A percentile compares a stretch with the other conserved stretches of the same genome.
Evolutionary conservation across 64 coral and sea anemone genomes (phyloP).

Genomic region (Stichodactyla helianthus): DNA sequence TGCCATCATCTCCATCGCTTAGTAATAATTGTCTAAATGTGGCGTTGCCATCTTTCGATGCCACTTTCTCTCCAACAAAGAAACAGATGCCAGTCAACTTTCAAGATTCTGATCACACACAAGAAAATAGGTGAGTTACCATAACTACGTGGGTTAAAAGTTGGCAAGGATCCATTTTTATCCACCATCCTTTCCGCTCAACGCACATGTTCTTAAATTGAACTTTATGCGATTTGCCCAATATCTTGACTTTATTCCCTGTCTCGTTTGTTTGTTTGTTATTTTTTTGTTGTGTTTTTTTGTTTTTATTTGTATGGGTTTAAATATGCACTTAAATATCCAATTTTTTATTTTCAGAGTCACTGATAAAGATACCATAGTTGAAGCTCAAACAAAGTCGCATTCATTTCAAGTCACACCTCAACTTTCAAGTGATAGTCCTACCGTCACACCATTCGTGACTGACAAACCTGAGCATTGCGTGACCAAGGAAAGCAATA

Average conservation of each 20-base stretch:
- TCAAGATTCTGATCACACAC: not conserved
- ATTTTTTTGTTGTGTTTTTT: not conserved
- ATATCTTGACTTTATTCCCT: too few species aligned
- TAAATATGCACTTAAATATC: not conserved
- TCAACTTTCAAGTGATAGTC: not conserved
- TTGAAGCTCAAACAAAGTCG: not conserved
- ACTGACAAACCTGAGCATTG: not conserved
- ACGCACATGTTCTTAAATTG: too few species aligned
- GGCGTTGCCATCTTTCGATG: conserved; percentile 70
- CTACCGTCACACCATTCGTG: not conserved
- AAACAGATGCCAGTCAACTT: not conserved
- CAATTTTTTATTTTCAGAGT: not conserved
- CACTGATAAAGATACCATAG: not conserved
- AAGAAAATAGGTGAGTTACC: not conserved
- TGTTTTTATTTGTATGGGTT: not conserved
- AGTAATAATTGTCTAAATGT: conserved; percentile 20
- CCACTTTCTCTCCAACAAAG: conserved; percentile 69
- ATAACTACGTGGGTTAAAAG: not conserved
- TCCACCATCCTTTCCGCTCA: not conserved
- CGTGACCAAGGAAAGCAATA: not conserved
- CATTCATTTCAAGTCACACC: not conserved
- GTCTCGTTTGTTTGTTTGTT: not conserved
- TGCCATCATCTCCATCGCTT: conserved; percentile 43
- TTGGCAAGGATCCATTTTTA: not conserved
- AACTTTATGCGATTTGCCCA: too few species aligned